Conservation (phyloP, 2,113 vertebrate species). For the Arvicanthis niloticus region DNA sequence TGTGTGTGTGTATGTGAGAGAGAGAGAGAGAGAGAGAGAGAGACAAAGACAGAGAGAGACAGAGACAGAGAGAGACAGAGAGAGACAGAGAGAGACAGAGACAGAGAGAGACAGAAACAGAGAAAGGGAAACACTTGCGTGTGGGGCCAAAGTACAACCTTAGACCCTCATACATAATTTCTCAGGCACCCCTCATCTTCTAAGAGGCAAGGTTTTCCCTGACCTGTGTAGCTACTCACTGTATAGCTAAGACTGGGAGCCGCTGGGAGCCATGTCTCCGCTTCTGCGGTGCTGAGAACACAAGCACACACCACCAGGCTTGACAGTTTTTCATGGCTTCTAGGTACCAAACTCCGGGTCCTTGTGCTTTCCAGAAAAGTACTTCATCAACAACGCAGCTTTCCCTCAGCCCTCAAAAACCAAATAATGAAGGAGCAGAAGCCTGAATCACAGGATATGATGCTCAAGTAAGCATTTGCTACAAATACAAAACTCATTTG, state of each 20-base stretch:
- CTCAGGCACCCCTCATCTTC: background rate
- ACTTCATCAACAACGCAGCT: too few relatives aligned
- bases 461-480: background rate
- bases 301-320: background rate
- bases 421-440: background rate
- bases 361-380: background rate
- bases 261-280: too few relatives aligned
- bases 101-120: accelerated
- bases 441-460: accelerated
- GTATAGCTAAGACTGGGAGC: too few relatives aligned
- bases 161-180: background rate
- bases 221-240: background rate
- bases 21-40: background rate
- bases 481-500: background rate
- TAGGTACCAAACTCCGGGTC: background rate
- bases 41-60: background rate
- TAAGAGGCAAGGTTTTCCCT: background rate
- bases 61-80: too few relatives aligned
- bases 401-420: too few relatives aligned
- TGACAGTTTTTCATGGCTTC: background rate
- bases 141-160: background rate
- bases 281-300: accelerated
- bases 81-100: accelerated
- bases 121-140: background rate
- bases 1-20: background rate